These are phyloP conservation scores for Drosophila elegans DNA, from an alignment of 1,140 invertebrate genomes.

Conservation along the genomic window DNA sequence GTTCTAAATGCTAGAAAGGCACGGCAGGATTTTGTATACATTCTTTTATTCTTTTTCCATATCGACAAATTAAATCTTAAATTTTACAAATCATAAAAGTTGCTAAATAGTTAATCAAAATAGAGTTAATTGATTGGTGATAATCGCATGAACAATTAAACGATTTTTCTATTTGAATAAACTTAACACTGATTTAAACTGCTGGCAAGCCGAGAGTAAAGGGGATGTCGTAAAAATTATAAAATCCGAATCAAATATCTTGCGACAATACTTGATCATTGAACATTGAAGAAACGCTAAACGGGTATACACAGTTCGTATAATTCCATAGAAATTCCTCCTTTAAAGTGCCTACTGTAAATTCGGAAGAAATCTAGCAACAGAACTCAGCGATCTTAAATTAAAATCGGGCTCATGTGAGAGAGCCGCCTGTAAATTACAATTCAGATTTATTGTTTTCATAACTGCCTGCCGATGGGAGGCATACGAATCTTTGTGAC, in stretches of 20 bases:
- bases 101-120: no score
- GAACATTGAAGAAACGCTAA: no score
- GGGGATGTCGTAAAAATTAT: background rate
- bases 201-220: background rate
- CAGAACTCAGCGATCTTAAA: background rate
- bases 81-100: no score
- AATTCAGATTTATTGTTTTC: conserved; percentile 18
- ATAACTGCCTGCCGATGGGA: background rate
- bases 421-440: conserved; percentile 9
- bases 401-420: conserved; percentile 2
- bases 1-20: no score
- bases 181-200: background rate
- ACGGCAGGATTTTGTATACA: no score
- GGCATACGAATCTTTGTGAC: conserved; percentile 3
- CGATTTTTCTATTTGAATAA: background rate
- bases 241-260: no score
- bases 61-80: no score
- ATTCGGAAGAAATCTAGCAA: background rate
- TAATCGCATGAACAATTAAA: background rate
- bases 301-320: no score
- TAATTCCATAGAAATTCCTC: background rate
- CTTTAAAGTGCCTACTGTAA: background rate
- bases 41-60: no score
- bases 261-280: no score
- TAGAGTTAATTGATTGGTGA: background rate